Evolutionary conservation across 1,140 invertebrate species (phyloP), one percentile per base, ranked within the genome.

Genomic region (Ostrea denselamellosa): DNA sequence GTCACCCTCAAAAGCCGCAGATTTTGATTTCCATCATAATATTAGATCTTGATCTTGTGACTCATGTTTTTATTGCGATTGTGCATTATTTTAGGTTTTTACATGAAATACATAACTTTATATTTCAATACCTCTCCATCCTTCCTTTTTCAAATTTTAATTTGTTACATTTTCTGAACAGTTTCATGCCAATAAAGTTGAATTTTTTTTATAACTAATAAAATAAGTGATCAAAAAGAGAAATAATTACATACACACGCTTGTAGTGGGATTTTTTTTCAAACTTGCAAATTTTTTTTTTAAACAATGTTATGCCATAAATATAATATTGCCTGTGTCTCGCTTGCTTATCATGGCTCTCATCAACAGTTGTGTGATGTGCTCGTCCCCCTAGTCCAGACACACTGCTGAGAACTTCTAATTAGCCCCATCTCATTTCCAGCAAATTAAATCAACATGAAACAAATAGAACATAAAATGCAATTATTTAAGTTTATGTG

Each of bases 401-500:
- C 68, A 77, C 28, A 28, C 68, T 77, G 68, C 68, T 77, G 68
- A 77, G 68, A 77, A 77, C 25, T 77, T 77, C 68, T 77, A 77
- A 77, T 77, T 77, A 77, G 68, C 68, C 28, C 68, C 68, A 77
- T 77, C 68, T 77, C 22, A 77, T 77, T 77, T 77, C 68, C 25
- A 77, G 68, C 68, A 77, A 77, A 77, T 77, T 77, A 77, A 77
- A 77, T 77, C 68, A 77, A 77, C 68, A 77, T 77, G 68, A 77
- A 77, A 77, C 68, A 77, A 77, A 77, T 77, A 34, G 68, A 77
- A 77, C 68, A 77, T 77, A 77, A 34, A 77, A 77, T 77, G 68
- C 68, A 77, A 77, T 77, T 77, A 77, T 77, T 77, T 77, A 77
- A 77, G 68, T 77, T 77, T 77, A 77, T 77, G 68, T 77, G 68